Evolutionary conservation across 2,113 vertebrate species (phyloP), one percentile per base, ranked within the genome.

Genomic region (Microtus richardsoni): DNA sequence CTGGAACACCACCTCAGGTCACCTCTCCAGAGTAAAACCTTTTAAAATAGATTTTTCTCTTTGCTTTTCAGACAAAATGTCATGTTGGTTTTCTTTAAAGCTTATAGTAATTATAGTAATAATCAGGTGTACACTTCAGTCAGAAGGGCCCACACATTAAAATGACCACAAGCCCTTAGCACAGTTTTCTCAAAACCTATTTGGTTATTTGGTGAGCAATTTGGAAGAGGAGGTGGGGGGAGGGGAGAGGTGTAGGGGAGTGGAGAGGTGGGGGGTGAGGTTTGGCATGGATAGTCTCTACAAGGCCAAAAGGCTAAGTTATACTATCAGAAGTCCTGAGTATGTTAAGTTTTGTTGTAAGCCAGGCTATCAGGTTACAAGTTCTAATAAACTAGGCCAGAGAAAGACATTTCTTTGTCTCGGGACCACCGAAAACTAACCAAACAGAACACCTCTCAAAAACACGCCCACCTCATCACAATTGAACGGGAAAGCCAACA

Each of bases 341-440:
- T 52, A 79, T 84, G 92, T 60, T 94, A 96, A 97, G 73, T 77
- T 91, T 66, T 82, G 91, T 90, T 90, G 91, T 75, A 68, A 71
- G 4, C 77, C 52, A 10, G 0, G 24, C 80, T 92, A 95, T 86
- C 14, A 3, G 41, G 83, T 94, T 95, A 97, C 96, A 96, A 24
- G 62, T 94, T 97, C 80, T 86, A 91, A 79, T 49, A 92, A 91
- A 95, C 70, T 70, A 78, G 64, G 9, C 0, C 3, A 19, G 84
- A 44, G 85, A 91, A 91, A 96, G 84, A 44, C 1, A 13, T 14
- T 93, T 93, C 93, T 95, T 97, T 97, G 94, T 96, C 70, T 93
- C 39, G 66, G 30, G 86, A 91, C 79, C 64, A 74, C 91, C 4
- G 39, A 95, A 87, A 95, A 91, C 16, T 16, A 75, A 77, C 41